phyloP scores from a whole-genome alignment of 2,888 invertebrate species.

The Macrosoma leucophasiata region DNA sequence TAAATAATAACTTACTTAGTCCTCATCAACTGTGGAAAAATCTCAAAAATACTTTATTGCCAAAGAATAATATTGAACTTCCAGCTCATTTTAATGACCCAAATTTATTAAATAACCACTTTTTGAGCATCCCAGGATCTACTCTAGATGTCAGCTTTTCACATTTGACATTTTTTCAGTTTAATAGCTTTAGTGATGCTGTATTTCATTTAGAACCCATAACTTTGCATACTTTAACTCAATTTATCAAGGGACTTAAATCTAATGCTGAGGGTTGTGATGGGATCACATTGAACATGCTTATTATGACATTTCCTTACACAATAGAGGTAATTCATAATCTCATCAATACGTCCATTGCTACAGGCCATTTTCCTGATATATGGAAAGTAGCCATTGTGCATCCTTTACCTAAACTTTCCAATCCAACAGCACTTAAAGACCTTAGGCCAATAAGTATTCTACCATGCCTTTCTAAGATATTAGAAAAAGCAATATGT shows the following conservation, averaged over 20 bases:
- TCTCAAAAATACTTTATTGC: background rate
- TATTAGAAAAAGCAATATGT: slow-evolving; percentile 11
- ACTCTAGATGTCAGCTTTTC: background rate
- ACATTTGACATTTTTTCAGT: slow-evolving; percentile 2
- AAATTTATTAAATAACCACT: background rate
- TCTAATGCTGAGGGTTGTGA: slow-evolving; percentile 1
- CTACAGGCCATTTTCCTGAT: slow-evolving; percentile 1
- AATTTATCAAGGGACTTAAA: slow-evolving; percentile 1
- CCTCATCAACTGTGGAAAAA: slow-evolving; percentile 3
- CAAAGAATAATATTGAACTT: background rate
- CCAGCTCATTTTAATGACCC: background rate
- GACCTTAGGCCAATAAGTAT: slow-evolving; percentile 15
- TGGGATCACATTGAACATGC: slow-evolving; percentile 2
- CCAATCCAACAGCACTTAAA: background rate
- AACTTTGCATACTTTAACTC: background rate
- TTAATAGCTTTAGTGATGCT: background rate
- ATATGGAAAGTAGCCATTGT: slow-evolving; percentile 3
- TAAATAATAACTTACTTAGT: slow-evolving; percentile 1
- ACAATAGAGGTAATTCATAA: slow-evolving; percentile 1
- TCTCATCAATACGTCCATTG: slow-evolving; percentile 4
- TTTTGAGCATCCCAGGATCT: background rate
- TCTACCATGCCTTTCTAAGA: slow-evolving; percentile 10
- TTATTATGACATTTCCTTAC: background rate
- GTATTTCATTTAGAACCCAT: slow-evolving; percentile 1
- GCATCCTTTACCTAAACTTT: slow-evolving; percentile 5